These are phyloP conservation scores for Aspidapion aeneum DNA, from an alignment of 2,888 invertebrate species.

Conservation along the genomic window DNA sequence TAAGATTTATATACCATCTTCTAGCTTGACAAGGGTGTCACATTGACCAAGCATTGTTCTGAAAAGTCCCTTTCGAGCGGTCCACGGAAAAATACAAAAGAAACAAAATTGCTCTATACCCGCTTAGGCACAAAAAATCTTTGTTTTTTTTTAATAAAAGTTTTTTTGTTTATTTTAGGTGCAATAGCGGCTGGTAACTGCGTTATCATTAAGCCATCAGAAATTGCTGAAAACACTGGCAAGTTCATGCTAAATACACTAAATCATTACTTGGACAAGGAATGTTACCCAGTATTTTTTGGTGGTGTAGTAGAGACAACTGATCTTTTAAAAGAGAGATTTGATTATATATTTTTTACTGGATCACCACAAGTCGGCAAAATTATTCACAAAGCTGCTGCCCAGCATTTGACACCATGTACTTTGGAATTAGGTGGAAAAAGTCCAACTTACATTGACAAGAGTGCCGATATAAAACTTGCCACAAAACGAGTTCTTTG, in stretches of 20 bases:
- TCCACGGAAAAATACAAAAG: too few relatives aligned
- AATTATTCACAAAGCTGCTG: slow-evolving; percentile 85
- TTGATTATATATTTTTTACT: slow-evolving; percentile 97
- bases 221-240: slow-evolving; percentile 72
- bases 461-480: slow-evolving; percentile 66
- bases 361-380: slow-evolving; percentile 72
- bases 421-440: slow-evolving; percentile 72
- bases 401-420: slow-evolving; percentile 71
- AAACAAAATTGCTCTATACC: too few relatives aligned
- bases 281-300: slow-evolving; percentile 74
- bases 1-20: too few relatives aligned
- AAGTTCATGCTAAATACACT: slow-evolving; percentile 68
- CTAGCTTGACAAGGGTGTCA: too few relatives aligned
- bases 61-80: too few relatives aligned
- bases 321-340: slow-evolving; percentile 79
- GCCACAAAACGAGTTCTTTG: slow-evolving; percentile 83
- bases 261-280: slow-evolving; percentile 89
- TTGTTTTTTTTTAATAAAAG: too few relatives aligned
- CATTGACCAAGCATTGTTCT: too few relatives aligned
- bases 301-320: slow-evolving; percentile 86
- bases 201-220: slow-evolving; percentile 92
- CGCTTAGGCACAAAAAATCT: too few relatives aligned
- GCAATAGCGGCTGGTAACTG: slow-evolving; percentile 96
- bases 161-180: slow-evolving; percentile 26
- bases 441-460: slow-evolving; percentile 91